These are phyloP conservation scores for Antennarius maculatus DNA, from an alignment of 2,797 vertebrate genomes.

Conservation along the genomic window DNA sequence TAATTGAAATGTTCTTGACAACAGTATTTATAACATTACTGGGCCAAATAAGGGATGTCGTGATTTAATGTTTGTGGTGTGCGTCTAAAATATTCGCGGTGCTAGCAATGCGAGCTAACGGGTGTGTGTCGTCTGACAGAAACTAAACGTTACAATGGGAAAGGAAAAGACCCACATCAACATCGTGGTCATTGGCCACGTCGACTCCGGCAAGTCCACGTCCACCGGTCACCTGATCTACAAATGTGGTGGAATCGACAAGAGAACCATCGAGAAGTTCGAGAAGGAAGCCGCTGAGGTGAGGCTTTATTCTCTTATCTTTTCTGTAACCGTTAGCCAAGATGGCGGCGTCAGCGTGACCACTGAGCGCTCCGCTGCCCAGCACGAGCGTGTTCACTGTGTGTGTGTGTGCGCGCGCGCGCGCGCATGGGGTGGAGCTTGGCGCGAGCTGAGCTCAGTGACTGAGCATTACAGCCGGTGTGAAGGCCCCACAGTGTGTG, in stretches of 20 bases:
- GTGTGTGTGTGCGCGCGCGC: no score
- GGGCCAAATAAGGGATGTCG: no score
- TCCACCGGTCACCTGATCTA: constrained; percentile 86
- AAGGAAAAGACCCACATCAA: constrained; percentile 89
- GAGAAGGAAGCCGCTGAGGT: constrained; percentile 88
- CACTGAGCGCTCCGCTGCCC: constrained; percentile 50
- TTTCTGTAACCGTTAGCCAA: constrained; percentile 43
- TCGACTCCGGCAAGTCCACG: constrained; percentile 88
- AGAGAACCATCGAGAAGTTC: constrained; percentile 88
- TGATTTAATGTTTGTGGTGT: no score
- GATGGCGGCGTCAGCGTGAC: constrained; percentile 80
- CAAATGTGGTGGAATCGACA: constrained; percentile 87
- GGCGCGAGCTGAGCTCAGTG: constrained; percentile 19
- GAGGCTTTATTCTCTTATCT: constrained; percentile 9
- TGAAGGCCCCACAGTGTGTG: no score
- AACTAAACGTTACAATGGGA: constrained; percentile 76
- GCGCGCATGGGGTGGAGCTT: constrained; percentile 62
- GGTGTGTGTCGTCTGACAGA: constrained; percentile 42
- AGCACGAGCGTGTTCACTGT: constrained; percentile 34
- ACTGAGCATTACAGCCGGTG: constrained; percentile 47
- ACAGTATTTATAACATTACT: no score
- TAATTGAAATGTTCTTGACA: no score
- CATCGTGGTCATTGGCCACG: constrained; percentile 88
- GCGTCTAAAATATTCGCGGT: no score
- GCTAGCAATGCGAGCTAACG: neutral